A percentile compares a stretch with the other conserved stretches of the same genome.
Conservation (phyloP, 2,888 invertebrate species). For the Melanostoma mellinum region DNA sequence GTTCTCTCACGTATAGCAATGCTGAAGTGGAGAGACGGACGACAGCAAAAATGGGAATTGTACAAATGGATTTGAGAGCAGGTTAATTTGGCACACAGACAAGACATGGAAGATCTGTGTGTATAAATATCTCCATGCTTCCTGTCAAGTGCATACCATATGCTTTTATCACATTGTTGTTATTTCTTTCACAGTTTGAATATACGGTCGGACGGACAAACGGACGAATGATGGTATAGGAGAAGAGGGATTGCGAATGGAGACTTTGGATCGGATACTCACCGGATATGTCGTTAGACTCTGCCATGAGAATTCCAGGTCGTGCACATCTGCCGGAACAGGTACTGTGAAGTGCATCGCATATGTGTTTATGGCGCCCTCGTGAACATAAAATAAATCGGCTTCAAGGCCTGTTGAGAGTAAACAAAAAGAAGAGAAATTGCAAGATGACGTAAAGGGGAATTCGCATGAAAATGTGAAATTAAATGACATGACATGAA, state of each 20-base stretch:
- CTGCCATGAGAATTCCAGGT: slow-evolving; percentile 94
- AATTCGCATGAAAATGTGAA: slow-evolving; percentile 45
- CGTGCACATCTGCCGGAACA: slow-evolving; percentile 89
- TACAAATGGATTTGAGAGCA: slow-evolving; percentile 60
- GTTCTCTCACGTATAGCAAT: slow-evolving; percentile 64
- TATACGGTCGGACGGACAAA: slow-evolving; percentile 12
- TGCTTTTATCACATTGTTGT: slow-evolving; percentile 12
- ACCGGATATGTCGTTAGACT: slow-evolving; percentile 89
- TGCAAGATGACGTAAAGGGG: slow-evolving; percentile 19
- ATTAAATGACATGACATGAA: slow-evolving; percentile 61
- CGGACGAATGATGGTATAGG: neutral
- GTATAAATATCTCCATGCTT: slow-evolving; percentile 49
- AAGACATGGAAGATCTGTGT: slow-evolving; percentile 43
- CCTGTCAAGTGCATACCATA: slow-evolving; percentile 59
- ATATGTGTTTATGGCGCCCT: slow-evolving; percentile 92
- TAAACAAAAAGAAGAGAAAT: neutral
- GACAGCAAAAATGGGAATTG: slow-evolving; percentile 28
- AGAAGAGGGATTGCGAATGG: slow-evolving; percentile 1
- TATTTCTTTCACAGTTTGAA: slow-evolving; percentile 8
- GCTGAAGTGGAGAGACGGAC: slow-evolving; percentile 70
- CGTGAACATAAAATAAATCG: slow-evolving; percentile 91
- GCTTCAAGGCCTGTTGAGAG: slow-evolving; percentile 86
- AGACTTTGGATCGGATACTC: slow-evolving; percentile 80
- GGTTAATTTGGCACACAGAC: slow-evolving; percentile 63
- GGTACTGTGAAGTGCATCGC: slow-evolving; percentile 92